Conservation (phyloP, 2,113 vertebrate genomes). For the Cyanoramphus novaezelandiae region DNA sequence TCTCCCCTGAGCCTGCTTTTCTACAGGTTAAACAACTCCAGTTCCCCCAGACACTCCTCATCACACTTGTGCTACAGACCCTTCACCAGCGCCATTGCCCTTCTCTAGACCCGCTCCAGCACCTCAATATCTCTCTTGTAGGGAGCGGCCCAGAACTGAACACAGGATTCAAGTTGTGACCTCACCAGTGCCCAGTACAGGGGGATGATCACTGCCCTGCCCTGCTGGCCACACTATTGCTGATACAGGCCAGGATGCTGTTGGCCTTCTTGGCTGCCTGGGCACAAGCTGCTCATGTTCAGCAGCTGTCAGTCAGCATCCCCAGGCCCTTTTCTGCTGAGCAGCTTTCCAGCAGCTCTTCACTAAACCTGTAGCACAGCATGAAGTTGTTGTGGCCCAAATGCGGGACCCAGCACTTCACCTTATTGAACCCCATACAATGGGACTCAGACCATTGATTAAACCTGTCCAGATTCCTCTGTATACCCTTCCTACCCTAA, state of each 20-base stretch:
- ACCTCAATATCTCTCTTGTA: not conserved
- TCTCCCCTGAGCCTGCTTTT: not conserved
- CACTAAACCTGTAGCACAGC: not conserved
- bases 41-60: not conserved
- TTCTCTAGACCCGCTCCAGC: not conserved
- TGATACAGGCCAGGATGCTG: not conserved
- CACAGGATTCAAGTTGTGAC: not conserved
- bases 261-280: not conserved
- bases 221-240: not conserved
- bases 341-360: not conserved
- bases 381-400: not conserved
- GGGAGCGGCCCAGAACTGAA: not conserved
- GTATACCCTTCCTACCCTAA: not conserved
- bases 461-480: not conserved
- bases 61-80: not conserved
- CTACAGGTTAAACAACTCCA: not conserved
- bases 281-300: not conserved
- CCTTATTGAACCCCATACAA: not conserved
- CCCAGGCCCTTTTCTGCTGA: accelerated
- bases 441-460: accelerated
- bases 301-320: not conserved
- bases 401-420: not conserved
- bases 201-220: accelerated
- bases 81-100: not conserved
- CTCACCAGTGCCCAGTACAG: not conserved